Evolutionary conservation across 2,888 invertebrate genomes (phyloP), one percentile per base, ranked within the genome.

Genomic region (Hemaris fuciformis): DNA sequence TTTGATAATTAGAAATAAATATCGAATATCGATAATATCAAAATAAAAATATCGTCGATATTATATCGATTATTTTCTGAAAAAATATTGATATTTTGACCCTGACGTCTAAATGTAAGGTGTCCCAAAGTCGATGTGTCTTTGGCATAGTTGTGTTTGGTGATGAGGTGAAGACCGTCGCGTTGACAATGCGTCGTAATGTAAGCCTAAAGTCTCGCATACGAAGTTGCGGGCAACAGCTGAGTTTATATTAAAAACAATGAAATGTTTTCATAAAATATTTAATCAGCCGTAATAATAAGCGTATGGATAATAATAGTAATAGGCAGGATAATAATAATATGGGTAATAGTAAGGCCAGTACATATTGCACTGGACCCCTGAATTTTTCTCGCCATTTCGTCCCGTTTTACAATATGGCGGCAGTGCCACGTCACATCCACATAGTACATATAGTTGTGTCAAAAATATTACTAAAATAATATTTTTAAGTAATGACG

Each of bases 311-410:
- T 64, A 68, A n/a, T 66, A 65, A 60, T 64, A 64, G 57, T 68
- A 67, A 27, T 62, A 69, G 0, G 31, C 18, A 15, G 45, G 34
- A 13, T 31, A 46, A n/a, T 68, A 73, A 57, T 64, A 67, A 27
- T 71, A 72, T 0, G 67, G 63, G 23, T 68, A 68, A 57, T 65
- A 72, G 58, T 65, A 60, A 48, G 72, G 67, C 59, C 67, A 70
- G 59, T 68, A 69, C 22, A 48, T 10, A 4, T 38, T 23, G 18
- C 46, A 60, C 38, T 46, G 31, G 1, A 18, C 15, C 1, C 10
- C 34, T 1, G 22, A 60, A 13, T 10, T 41, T 3, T 60, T 38
- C 38, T 38, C 23, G 20, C 48, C 23, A 27, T 27, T 31, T 31
- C 53, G 15, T 10, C 41, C 18, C 10, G 18, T 15, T 15, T 15